Evolutionary conservation across 2,113 vertebrate species (phyloP), one percentile per base, ranked within the genome.

Genomic region (Muntiacus reevesi): DNA sequence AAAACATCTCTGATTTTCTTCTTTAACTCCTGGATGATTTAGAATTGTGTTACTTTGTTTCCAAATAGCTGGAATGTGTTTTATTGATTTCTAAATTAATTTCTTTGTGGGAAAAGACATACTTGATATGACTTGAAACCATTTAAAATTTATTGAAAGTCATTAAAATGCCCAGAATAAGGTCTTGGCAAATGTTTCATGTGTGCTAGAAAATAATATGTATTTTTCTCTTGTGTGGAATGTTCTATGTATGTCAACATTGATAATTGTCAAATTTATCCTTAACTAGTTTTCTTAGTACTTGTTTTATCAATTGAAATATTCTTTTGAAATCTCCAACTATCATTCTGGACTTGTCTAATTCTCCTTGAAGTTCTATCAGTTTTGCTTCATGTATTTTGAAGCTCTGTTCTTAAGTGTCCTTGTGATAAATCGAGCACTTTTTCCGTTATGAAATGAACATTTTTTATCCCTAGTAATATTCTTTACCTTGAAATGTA

Each of bases 381-480:
- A 84, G 21, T 88, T 97, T 88, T 88, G 27, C n/a, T 76, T 94
- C 64, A 91, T 88, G 47, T 94, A 47, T 91, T 96, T 87, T 87
- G n/a, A 94, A 76, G 36, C 21, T 92, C 36, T 83, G 25, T 86
- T 90, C 55, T 94, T 59, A 95, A 83, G 21, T 87, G 21, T 36
- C 36, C 74, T 87, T 76, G 27, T 76, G 78, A 81, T 81, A 52
- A 81, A 81, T 81, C 52, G 17, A 81, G 47, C 45, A 50, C 30
- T 81, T 91, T 83, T 83, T 88, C 17, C 28, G 62, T 87, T 87
- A 62, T 76, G 36, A 62, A 87, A 55, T 94, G 45, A 54, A 2
- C 33, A 50, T 71, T 87, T n/a, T 82, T 60, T 87, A 91, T 52
- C 9, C 6, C 45, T 96, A n/a, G 17, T 90, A 85, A 36, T 52